A percentile compares a stretch with the other conserved stretches of the same genome.
Conservation (phyloP, 1,140 invertebrate genomes). For the Aphelenchoides besseyi region DNA sequence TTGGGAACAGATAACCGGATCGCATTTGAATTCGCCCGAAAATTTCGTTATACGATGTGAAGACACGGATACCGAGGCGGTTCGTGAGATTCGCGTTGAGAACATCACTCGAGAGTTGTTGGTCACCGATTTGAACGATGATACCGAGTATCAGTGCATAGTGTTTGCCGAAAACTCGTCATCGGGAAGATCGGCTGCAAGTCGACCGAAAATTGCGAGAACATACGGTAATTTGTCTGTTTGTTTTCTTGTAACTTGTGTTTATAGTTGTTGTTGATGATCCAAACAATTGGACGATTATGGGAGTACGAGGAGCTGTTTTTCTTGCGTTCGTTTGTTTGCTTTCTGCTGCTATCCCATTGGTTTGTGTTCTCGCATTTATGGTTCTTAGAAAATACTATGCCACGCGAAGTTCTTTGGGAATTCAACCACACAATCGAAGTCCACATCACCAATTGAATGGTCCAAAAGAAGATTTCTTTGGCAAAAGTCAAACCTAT, state of each 20-base stretch:
- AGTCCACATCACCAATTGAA: not conserved
- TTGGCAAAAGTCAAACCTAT: not conserved
- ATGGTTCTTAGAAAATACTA: not conserved
- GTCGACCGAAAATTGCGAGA: constrained; percentile 28
- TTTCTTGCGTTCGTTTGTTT: constrained; percentile 5
- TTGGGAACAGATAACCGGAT: constrained; percentile 22
- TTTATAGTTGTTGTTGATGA: constrained; percentile 16
- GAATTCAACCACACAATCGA: not conserved
- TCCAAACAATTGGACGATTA: constrained; percentile 3
- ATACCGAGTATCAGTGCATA: constrained; percentile 28
- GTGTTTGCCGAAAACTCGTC: constrained; percentile 33
- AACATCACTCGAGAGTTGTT: constrained; percentile 29
- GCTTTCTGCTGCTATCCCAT: not conserved
- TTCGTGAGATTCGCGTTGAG: not conserved
- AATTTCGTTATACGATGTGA: constrained; percentile 30
- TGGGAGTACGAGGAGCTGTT: not conserved
- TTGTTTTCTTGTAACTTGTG: not conserved
- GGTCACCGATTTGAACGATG: constrained; percentile 26
- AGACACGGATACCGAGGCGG: constrained; percentile 13
- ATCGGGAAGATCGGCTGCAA: constrained; percentile 28
- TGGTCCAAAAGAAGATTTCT: constrained; percentile 10
- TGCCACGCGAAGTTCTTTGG: not conserved
- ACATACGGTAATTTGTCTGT: constrained; percentile 40
- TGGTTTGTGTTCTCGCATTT: not conserved
- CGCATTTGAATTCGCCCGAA: constrained; percentile 28